phyloP scores from a whole-genome alignment of 2,797 vertebrate genomes.

The Lacerta viridis region DNA sequence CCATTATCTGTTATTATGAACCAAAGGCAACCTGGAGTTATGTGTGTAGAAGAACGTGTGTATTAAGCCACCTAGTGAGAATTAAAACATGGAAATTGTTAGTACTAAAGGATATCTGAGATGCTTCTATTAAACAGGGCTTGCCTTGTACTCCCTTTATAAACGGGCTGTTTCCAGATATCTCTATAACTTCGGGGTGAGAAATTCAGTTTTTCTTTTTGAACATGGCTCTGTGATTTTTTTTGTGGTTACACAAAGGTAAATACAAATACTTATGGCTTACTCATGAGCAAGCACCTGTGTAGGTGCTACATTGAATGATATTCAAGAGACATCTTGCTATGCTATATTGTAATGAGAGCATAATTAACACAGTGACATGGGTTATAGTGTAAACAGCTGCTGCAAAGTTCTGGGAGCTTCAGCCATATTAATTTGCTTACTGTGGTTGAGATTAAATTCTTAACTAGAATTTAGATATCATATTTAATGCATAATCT shows the following conservation, averaged over 20 bases:
- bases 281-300: neutral
- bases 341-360: neutral
- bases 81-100: neutral
- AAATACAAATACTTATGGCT: neutral
- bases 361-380: neutral
- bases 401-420: neutral
- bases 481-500: neutral
- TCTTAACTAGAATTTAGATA: neutral
- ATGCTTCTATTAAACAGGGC: neutral
- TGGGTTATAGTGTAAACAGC: neutral
- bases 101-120: neutral
- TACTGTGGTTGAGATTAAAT: neutral
- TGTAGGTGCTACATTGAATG: neutral
- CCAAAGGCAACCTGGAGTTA: conserved; percentile 1
- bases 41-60: conserved; percentile 11
- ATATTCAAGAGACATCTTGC: neutral
- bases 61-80: conserved; percentile 7
- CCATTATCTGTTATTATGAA: conserved; percentile 12
- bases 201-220: neutral
- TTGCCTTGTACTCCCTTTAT: neutral
- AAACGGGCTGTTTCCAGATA: neutral
- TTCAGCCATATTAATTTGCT: neutral
- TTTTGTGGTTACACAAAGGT: neutral
- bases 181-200: neutral
- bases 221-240: neutral